A percentile compares a stretch with the other conserved stretches of the same genome.
phyloP scores from a whole-genome alignment of 2,113 vertebrate species.

The Electrona antarctica region DNA sequence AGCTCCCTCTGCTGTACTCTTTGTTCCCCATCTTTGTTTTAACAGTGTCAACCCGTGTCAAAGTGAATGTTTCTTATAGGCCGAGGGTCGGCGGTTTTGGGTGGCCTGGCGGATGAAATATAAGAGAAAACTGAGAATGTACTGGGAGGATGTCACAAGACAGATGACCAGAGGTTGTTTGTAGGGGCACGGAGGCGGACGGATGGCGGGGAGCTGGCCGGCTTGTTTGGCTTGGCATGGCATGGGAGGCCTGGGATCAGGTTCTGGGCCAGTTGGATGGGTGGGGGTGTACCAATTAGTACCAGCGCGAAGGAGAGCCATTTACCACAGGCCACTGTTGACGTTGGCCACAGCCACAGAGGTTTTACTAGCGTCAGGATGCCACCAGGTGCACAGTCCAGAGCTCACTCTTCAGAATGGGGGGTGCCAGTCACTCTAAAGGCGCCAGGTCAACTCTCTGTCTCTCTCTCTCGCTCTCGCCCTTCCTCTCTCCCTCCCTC shows the following conservation, averaged over 20 bases:
- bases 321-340: constrained; percentile 69
- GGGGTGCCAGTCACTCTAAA: constrained; percentile 33
- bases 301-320: constrained; percentile 59
- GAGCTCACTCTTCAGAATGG: constrained; percentile 45
- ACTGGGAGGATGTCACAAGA: constrained; percentile 22
- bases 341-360: constrained; percentile 64
- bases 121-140: constrained; percentile 3
- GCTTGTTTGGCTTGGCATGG: constrained; percentile 87
- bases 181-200: constrained; percentile 45
- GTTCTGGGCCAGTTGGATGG: constrained; percentile 42
- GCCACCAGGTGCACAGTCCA: constrained; percentile 63
- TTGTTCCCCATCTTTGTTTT: constrained; percentile 1
- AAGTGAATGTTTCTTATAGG: neutral
- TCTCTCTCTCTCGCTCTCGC: constrained; percentile 28
- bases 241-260: constrained; percentile 73
- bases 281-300: constrained; percentile 75
- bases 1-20: neutral
- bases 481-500: constrained; percentile 4
- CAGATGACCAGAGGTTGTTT: constrained; percentile 39
- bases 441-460: constrained; percentile 25
- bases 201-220: constrained; percentile 60
- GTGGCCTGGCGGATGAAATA: neutral
- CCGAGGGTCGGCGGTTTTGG: neutral
- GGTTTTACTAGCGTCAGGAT: constrained; percentile 59
- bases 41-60: neutral